These are phyloP conservation scores for Hippoglossus stenolepis DNA, from an alignment of 2,113 vertebrate genomes.

Conservation along the genomic window DNA sequence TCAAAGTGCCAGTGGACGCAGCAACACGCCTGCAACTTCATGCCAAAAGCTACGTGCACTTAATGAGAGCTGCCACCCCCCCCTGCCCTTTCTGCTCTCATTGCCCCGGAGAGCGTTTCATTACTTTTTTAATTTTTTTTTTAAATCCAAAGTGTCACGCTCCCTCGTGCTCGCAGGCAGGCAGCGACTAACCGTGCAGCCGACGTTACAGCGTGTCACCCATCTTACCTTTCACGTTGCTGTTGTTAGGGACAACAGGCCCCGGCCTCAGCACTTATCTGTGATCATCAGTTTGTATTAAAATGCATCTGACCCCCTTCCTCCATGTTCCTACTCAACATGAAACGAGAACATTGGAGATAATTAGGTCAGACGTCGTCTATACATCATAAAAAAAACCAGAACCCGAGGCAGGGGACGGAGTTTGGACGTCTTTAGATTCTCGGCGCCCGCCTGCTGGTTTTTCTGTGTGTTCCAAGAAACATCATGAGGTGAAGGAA, in stretches of 20 bases:
- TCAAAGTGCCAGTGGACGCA: not conserved
- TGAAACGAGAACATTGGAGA: slow-evolving; percentile 36
- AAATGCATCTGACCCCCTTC: slow-evolving; percentile 39
- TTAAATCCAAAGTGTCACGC: not conserved
- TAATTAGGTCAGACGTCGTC: slow-evolving; percentile 19
- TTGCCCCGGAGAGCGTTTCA: not conserved
- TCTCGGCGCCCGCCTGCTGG: not conserved
- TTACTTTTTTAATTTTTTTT: not conserved
- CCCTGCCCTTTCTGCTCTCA: not conserved
- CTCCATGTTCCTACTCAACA: slow-evolving; percentile 35
- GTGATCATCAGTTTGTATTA: slow-evolving; percentile 28
- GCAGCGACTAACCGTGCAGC: not conserved
- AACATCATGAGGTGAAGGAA: not conserved
- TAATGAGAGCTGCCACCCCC: not conserved
- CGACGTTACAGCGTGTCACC: not conserved
- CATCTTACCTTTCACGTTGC: not conserved
- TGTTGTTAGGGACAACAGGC: slow-evolving; percentile 32
- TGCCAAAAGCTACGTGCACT: slow-evolving; percentile 7
- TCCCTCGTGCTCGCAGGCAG: not conserved
- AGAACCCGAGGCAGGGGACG: not conserved
- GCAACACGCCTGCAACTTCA: slow-evolving; percentile 9
- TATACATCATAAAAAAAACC: slow-evolving; percentile 16
- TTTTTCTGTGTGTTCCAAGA: slow-evolving; percentile 3
- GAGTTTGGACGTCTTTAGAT: not conserved
- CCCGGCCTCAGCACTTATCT: slow-evolving; percentile 15